Evolutionary conservation across 2,797 vertebrate species (phyloP).

Genomic region (Hipposideros larvatus): DNA sequence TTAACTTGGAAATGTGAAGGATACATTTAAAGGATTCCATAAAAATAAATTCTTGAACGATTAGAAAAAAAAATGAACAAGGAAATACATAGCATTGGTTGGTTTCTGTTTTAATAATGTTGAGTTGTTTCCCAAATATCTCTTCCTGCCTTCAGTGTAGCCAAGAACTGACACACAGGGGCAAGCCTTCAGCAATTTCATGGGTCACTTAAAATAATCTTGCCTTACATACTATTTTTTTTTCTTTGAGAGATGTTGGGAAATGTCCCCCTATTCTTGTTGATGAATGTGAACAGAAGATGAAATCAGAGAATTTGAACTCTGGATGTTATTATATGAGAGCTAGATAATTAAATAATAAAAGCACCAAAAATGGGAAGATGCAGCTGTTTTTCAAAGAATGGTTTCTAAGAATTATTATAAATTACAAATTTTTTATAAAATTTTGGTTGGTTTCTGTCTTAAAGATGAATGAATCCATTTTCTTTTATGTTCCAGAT

Average conservation of each 20-base stretch:
- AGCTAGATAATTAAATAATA: not conserved
- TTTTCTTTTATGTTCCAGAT: not conserved
- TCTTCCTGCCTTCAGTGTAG: not conserved
- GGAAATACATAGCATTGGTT: not conserved
- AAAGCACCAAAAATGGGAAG: not conserved
- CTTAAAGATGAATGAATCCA: not conserved
- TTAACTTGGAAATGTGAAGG: not conserved
- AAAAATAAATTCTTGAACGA: not conserved
- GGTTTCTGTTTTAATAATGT: not conserved
- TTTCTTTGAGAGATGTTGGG: not conserved
- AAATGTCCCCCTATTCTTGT: not conserved
- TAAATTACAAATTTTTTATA: not conserved
- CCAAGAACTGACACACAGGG: not conserved
- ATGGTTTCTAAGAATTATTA: not conserved
- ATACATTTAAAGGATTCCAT: slow-evolving; percentile 38
- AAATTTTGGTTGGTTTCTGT: slow-evolving; percentile 5
- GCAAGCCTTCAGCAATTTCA: not conserved
- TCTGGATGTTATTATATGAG: not conserved
- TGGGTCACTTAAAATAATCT: not conserved
- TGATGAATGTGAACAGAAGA: not conserved
- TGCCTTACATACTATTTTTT: slow-evolving; percentile 17
- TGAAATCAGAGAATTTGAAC: not conserved
- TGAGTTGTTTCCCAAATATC: not conserved
- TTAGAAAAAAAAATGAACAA: not conserved
- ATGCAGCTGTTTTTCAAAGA: not conserved